A percentile compares a stretch with the other conserved stretches of the same genome.
Conservation (phyloP, 2,797 vertebrate genomes). For the Periophthalmus magnuspinnatus region DNA sequence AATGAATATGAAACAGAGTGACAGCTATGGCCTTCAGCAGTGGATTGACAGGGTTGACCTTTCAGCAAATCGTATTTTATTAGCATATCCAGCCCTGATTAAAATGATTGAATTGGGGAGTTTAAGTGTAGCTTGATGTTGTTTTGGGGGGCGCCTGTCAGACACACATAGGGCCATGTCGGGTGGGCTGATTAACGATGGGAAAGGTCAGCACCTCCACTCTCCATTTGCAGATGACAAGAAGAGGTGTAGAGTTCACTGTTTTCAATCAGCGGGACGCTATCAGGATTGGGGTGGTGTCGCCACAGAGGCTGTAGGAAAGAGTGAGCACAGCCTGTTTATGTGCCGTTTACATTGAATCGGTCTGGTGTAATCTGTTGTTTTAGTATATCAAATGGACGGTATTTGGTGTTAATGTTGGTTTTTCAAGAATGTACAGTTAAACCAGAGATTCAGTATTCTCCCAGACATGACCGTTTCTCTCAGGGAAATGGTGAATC, state of each 20-base stretch:
- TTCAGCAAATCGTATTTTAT: slow-evolving; percentile 44
- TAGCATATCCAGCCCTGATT: slow-evolving; percentile 54
- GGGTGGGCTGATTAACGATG: slow-evolving; percentile 66
- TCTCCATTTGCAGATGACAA: slow-evolving; percentile 63
- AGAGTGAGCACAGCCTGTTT: not conserved
- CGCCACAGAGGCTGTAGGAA: slow-evolving; percentile 32
- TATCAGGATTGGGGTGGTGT: slow-evolving; percentile 64
- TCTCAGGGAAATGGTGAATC: too few species aligned
- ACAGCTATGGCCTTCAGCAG: slow-evolving; percentile 6
- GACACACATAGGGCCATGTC: slow-evolving; percentile 33
- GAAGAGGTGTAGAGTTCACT: slow-evolving; percentile 63
- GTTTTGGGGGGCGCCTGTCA: slow-evolving; percentile 51
- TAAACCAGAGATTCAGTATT: too few species aligned
- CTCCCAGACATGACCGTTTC: too few species aligned
- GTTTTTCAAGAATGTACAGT: not conserved
- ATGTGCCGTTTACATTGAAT: not conserved
- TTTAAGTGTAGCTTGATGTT: slow-evolving; percentile 40
- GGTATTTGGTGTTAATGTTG: not conserved
- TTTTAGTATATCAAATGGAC: not conserved
- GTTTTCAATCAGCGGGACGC: slow-evolving; percentile 66
- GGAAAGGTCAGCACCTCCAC: slow-evolving; percentile 55
- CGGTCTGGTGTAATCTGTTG: not conserved
- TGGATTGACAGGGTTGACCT: slow-evolving; percentile 31
- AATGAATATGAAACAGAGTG: slow-evolving; percentile 3
- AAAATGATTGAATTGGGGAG: slow-evolving; percentile 45